Evolutionary conservation across 2,888 invertebrate species (phyloP), one percentile per base, ranked within the genome.

Genomic region (Melanotus villosus): DNA sequence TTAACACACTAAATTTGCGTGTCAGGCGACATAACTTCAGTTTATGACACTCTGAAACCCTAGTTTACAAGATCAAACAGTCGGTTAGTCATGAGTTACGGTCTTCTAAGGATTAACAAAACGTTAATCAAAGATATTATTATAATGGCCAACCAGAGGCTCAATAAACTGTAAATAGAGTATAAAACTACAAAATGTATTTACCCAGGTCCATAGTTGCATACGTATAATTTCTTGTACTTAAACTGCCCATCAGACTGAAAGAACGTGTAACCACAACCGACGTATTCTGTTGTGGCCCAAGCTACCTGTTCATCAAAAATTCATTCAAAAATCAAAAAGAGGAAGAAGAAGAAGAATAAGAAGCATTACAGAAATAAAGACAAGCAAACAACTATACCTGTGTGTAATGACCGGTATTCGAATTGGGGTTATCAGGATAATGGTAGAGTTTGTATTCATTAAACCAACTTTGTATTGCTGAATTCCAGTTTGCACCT

Each of bases 181-280:
- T 12, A 34, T n/a, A 12, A 12, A 41, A 41, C 6, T 14, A 14
- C 0, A 16, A 41, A 41, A 41, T 41, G 4, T 5, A 26, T 41
- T 18, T 84, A 89, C 89, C 91, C 92, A n/a, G 94, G 93, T 60
- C 93, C 93, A 80, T 94, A 94, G 85, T 94, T 93, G 88, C 94
- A 94, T 57, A 94, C 92, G 84, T 93, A 93, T 66, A 93, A 88
- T 84, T 93, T 93, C 76, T 91, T 57, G 36, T 68, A 70, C 23
- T 45, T 91, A 83, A 91, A 92, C 2, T 89, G 87, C 76, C 92
- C 91, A 79, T 91, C 90, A 7, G 19, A 21, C 52, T 43, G n/a
- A 85, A 91, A 95, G 84, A 90, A 92, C 0, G 93, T 89, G 81
- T 89, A 94, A 30, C 95, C 95, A 81, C 95, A 95, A 65, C 95